A percentile compares a stretch with the other conserved stretches of the same genome.
These are phyloP conservation scores for Alfaro cultratus DNA, from an alignment of 2,797 vertebrate species.

Conservation along the genomic window DNA sequence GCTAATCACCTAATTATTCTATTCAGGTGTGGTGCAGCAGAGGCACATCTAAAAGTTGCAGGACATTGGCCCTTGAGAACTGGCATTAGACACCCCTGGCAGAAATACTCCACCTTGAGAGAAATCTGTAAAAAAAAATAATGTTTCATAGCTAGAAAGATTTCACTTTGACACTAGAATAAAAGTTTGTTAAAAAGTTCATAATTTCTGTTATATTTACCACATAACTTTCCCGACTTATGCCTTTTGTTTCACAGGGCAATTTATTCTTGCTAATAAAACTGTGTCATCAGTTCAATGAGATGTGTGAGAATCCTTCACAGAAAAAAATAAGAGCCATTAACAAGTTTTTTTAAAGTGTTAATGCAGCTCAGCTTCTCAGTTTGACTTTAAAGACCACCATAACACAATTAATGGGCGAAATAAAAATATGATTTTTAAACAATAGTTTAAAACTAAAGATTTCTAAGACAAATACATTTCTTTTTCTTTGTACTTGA, in stretches of 20 bases:
- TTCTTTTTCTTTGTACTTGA: background rate
- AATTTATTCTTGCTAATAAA: slow-evolving; percentile 16
- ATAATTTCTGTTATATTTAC: background rate
- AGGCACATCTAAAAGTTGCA: too few species aligned
- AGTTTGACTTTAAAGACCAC: slow-evolving; percentile 18
- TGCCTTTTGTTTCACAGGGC: slow-evolving; percentile 3
- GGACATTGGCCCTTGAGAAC: too few species aligned
- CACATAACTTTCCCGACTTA: slow-evolving; percentile 9
- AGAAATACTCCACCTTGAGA: background rate
- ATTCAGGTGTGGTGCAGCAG: too few species aligned
- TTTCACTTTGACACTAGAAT: background rate
- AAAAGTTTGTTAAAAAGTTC: slow-evolving; percentile 10
- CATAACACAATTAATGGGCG: slow-evolving; percentile 22
- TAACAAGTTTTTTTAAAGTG: slow-evolving; percentile 38
- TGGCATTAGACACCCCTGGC: too few species aligned
- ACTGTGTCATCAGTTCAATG: slow-evolving; percentile 11
- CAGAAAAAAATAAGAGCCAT: slow-evolving; percentile 16
- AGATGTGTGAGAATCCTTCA: slow-evolving; percentile 30
- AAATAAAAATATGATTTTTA: slow-evolving; percentile 4
- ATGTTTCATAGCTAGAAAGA: background rate
- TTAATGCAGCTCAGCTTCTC: slow-evolving; percentile 27
- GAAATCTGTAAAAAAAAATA: background rate
- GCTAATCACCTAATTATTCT: too few species aligned
- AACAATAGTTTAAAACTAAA: background rate
- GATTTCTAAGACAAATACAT: background rate